These are phyloP conservation scores for Eilema caniola DNA, from an alignment of 2,888 invertebrate genomes.

Conservation along the genomic window DNA sequence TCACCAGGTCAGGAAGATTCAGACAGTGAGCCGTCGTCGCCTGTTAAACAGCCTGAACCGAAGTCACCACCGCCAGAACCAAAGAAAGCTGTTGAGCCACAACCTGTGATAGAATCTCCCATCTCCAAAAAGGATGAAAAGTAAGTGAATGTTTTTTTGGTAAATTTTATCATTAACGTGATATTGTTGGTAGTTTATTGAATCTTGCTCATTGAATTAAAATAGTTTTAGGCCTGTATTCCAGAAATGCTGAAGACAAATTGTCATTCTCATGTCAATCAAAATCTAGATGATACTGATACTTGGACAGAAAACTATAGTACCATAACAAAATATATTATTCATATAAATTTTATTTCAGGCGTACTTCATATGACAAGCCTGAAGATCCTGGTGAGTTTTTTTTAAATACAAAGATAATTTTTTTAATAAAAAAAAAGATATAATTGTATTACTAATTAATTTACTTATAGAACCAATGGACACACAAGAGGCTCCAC, in stretches of 20 bases:
- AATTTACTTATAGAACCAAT: slow-evolving; percentile 55
- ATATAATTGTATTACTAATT: background rate
- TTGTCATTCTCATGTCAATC: too few relatives aligned
- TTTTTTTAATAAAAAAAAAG: background rate
- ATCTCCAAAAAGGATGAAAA: slow-evolving; percentile 1
- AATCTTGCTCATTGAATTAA: too few relatives aligned
- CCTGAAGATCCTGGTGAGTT: slow-evolving; percentile 48
- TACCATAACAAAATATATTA: background rate
- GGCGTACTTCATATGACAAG: slow-evolving; percentile 1
- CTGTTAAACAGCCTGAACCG: slow-evolving; percentile 19
- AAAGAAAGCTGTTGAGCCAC: background rate
- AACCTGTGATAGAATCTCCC: background rate
- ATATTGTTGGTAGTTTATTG: too few relatives aligned
- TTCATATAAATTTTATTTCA: slow-evolving; percentile 11
- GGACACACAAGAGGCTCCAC: slow-evolving; percentile 47
- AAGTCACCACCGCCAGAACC: background rate
- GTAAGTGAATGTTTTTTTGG: slow-evolving; percentile 1
- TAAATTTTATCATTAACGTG: too few relatives aligned
- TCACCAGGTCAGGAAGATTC: slow-evolving; percentile 58
- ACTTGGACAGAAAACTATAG: too few relatives aligned
- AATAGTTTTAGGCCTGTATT: too few relatives aligned
- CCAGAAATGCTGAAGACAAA: too few relatives aligned
- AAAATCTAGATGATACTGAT: too few relatives aligned
- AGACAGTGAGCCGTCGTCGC: slow-evolving; percentile 39
- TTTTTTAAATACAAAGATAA: background rate